A percentile compares a stretch with the other conserved stretches of the same genome.
Evolutionary conservation across 2,888 invertebrate species (phyloP).

Genomic region (Lydus trimaculatus): DNA sequence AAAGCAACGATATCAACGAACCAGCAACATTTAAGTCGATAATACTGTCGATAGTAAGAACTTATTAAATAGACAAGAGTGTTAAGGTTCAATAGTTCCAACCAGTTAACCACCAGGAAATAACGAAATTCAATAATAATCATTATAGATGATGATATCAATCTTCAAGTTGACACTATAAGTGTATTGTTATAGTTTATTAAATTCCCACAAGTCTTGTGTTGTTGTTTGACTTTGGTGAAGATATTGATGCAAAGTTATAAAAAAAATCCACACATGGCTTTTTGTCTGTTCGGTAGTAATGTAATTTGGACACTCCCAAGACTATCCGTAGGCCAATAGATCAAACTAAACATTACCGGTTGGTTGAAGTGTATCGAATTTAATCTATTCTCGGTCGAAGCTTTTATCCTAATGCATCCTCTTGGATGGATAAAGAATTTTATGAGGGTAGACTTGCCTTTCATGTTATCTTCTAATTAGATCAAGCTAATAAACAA

Average conservation of each 20-base stretch:
- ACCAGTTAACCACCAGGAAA: not conserved
- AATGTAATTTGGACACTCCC: slow-evolving; percentile 38
- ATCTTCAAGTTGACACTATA: not conserved
- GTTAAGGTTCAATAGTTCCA: not conserved
- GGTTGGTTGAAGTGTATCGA: slow-evolving; percentile 45
- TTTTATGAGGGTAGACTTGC: slow-evolving; percentile 31
- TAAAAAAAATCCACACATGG: not conserved
- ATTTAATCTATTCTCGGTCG: slow-evolving; percentile 49
- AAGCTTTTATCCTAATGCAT: slow-evolving; percentile 52
- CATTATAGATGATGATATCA: not conserved
- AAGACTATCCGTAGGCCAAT: slow-evolving; percentile 21
- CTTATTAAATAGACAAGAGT: not conserved
- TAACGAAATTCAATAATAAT: not conserved
- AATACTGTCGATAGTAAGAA: not conserved
- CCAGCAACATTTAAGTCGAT: not conserved
- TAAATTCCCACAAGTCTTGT: not conserved
- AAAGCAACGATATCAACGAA: slow-evolving; percentile 19
- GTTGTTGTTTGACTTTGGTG: not conserved
- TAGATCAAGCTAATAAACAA: not conserved
- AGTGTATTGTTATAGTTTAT: not conserved
- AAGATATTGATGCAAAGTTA: not conserved
- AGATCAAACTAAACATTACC: slow-evolving; percentile 43
- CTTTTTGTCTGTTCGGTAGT: slow-evolving; percentile 8
- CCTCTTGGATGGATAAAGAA: slow-evolving; percentile 41
- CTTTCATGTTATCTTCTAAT: not conserved